Percentiles rank a stretch among this genome's conserved stretches.
These are phyloP conservation scores for Lerema accius DNA, from an alignment of 1,140 invertebrate genomes.

Conservation along the genomic window DNA sequence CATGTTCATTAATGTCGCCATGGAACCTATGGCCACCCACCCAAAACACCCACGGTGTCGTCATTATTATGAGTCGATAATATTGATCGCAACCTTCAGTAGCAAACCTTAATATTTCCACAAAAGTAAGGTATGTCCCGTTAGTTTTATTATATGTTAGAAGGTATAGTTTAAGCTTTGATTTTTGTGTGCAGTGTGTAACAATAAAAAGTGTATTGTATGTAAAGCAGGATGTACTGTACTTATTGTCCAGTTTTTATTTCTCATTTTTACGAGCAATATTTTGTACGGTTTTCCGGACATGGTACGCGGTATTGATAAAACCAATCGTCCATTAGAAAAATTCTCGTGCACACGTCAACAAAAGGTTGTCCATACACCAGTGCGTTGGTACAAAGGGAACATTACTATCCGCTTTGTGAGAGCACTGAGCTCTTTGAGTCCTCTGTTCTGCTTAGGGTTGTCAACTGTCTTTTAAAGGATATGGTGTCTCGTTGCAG, in stretches of 20 bases:
- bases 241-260: neutral
- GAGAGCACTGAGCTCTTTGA: slow-evolving; percentile 13
- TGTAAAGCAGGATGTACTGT: neutral
- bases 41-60: too few relatives aligned
- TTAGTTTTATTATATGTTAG: too few relatives aligned
- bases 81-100: too few relatives aligned
- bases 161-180: too few relatives aligned
- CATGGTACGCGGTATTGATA: neutral
- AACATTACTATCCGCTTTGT: slow-evolving; percentile 28
- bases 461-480: neutral
- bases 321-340: slow-evolving; percentile 28
- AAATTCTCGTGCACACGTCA: slow-evolving; percentile 6
- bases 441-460: neutral
- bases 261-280: neutral
- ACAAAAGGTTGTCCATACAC: slow-evolving; percentile 23
- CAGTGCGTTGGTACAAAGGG: slow-evolving; percentile 22
- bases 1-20: too few relatives aligned
- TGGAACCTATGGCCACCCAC: too few relatives aligned
- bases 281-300: neutral
- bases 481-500: too few relatives aligned
- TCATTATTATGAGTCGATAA: too few relatives aligned
- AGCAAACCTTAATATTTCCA: too few relatives aligned
- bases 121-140: too few relatives aligned
- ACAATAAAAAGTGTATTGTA: neutral
- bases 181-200: too few relatives aligned